Conservation (phyloP, 2,888 invertebrate genomes). For the Rhagium mordax region DNA sequence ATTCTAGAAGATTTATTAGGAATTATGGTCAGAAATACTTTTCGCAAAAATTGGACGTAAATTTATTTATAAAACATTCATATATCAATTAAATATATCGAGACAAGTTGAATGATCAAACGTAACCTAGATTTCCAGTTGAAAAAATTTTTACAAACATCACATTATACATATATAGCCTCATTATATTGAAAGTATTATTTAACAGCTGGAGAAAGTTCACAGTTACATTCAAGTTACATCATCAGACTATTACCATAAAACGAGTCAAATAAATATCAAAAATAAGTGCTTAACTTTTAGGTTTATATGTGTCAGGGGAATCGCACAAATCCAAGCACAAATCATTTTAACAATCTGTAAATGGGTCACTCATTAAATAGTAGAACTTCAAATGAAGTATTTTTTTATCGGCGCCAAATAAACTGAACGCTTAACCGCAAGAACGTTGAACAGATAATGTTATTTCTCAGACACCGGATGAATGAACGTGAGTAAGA, state of each 20-base stretch:
- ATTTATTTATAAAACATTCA: too few species aligned
- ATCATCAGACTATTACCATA: background rate
- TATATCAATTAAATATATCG: background rate
- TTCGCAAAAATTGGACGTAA: too few species aligned
- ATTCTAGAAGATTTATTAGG: too few species aligned
- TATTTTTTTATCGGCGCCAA: background rate
- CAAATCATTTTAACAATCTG: background rate
- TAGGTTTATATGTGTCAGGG: background rate
- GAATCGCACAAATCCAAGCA: background rate
- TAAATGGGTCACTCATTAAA: background rate
- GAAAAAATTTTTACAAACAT: background rate
- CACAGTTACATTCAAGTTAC: background rate
- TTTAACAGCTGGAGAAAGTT: constrained; percentile 19
- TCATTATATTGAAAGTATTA: constrained; percentile 32
- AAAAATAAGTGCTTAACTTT: background rate
- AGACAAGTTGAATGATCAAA: background rate
- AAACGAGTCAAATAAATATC: background rate
- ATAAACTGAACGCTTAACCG: background rate
- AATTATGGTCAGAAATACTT: too few species aligned
- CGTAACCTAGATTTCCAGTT: background rate
- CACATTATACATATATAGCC: constrained; percentile 14
- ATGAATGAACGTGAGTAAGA: background rate
- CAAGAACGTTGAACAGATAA: background rate
- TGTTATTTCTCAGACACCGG: constrained; percentile 4
- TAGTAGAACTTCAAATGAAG: background rate